Evolutionary conservation across 30 jellyfish, hydroid and myxozoan species (phyloP), one percentile per base, ranked within the genome.

Genomic region (Aurelia aurita complex sp. Pacific): DNA sequence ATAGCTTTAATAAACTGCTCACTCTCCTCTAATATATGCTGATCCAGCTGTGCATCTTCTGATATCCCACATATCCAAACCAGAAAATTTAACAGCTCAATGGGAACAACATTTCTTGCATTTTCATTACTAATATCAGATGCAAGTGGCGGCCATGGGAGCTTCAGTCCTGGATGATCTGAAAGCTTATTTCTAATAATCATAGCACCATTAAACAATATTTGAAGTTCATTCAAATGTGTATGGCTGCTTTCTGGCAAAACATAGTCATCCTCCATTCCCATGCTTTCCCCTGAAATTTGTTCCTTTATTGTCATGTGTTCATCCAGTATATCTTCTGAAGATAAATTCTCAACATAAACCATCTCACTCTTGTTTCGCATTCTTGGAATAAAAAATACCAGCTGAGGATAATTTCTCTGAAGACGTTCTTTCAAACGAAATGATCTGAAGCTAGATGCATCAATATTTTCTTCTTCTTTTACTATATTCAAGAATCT

Each of bases 121-220:
- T 77, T 67, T 50, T 51, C 71, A 16, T 76, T 33, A 16, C 52
- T 54, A 62, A 86, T 54, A 73, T 86, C 94, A 18, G 80, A 33
- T 51, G 94, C 88, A 34, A 89, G 67, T 8, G 96, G 96, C 61
- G 94, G 94, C 94, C 94, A 85, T 18, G 76, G 86, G 40, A 55
- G 11, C 11, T 51, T 42, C 34, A 50, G 38, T 36, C 86, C 74
- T 50, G 57, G 12, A 55, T 8, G 77, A 17, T 76, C 38, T 33
- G 12, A 8, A 5, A 76, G 79, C 78, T 55, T 76, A 19, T 32
- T 76, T 36, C 69, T 63, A 14, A 79, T 13, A 11, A 61, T 14
- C 82, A 79, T 79, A 50, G 89, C 67, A 12, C 63, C 69, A 46
- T 79, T 34, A 36, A 14, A 79, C 43, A 79, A 43, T 10, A 64